phyloP scores from a whole-genome alignment of 2,797 vertebrate genomes.

The Podarcis lilfordi region DNA sequence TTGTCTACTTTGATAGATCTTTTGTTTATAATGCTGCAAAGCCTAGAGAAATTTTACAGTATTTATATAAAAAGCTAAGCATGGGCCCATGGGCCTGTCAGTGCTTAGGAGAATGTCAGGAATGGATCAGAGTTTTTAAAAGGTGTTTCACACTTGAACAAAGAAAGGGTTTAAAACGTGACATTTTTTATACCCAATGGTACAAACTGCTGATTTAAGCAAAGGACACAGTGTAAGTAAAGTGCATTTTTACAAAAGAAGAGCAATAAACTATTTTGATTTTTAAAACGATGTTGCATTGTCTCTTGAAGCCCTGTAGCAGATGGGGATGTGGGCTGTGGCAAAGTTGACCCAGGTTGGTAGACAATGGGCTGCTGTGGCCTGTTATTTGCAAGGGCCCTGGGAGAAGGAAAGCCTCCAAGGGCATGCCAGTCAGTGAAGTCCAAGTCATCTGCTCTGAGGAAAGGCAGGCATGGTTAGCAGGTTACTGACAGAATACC shows the following conservation, averaged over 20 bases:
- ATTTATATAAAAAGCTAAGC: slow-evolving; percentile 87
- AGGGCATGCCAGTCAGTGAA: too few relatives aligned
- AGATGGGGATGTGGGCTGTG: not conserved
- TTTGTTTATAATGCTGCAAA: slow-evolving; percentile 81
- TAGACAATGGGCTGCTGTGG: accelerated
- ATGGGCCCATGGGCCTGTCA: slow-evolving; percentile 54
- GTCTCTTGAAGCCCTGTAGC: slow-evolving; percentile 8
- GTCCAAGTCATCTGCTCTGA: not conserved
- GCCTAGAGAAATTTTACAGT: slow-evolving; percentile 84
- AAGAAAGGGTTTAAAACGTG: slow-evolving; percentile 53
- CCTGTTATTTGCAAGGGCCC: not conserved
- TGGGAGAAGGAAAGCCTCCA: not conserved
- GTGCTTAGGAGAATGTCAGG: slow-evolving; percentile 48
- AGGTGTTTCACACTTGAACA: slow-evolving; percentile 48
- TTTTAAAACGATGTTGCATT: slow-evolving; percentile 58
- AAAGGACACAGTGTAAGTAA: slow-evolving; percentile 66
- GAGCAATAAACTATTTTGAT: slow-evolving; percentile 78
- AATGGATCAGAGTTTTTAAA: slow-evolving; percentile 29
- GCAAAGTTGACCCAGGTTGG: accelerated
- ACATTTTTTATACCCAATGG: slow-evolving; percentile 58
- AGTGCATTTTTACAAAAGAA: slow-evolving; percentile 77
- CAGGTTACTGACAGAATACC: too few relatives aligned
- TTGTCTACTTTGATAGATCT: slow-evolving; percentile 76
- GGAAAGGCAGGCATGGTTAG: too few relatives aligned
- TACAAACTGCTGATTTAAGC: slow-evolving; percentile 69